phyloP scores from a whole-genome alignment of 2,888 invertebrate genomes.

The Odontocolon sp. region DNA sequence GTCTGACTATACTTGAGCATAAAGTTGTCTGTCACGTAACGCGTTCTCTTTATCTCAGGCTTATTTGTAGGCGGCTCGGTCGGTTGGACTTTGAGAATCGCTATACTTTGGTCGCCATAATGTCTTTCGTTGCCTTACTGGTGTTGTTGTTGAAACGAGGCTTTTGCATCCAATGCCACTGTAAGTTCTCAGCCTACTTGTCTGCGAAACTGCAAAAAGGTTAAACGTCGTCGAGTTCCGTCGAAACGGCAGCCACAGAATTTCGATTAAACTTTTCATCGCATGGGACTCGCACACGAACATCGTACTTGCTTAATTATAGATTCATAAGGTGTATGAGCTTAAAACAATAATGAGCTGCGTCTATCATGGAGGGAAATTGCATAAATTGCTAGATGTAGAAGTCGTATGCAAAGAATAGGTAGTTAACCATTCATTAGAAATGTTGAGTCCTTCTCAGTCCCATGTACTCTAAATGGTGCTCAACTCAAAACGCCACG shows the following conservation, averaged over 20 bases:
- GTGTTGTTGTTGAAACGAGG: not conserved
- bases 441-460: no score
- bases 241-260: not conserved
- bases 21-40: conserved; percentile 51
- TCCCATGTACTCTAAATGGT: no score
- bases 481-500: no score
- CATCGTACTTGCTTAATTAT: conserved; percentile 41
- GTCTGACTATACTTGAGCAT: conserved; percentile 6
- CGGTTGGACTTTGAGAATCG: not conserved
- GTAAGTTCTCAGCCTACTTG: not conserved
- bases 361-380: no score
- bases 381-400: no score
- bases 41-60: conserved; percentile 48
- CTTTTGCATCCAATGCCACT: conserved; percentile 27
- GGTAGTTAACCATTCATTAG: no score
- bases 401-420: no score
- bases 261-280: conserved; percentile 54
- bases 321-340: conserved; percentile 45
- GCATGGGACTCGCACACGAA: not conserved
- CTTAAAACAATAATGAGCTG: conserved; percentile 29
- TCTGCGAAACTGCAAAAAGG: not conserved
- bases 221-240: conserved; percentile 26
- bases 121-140: conserved; percentile 1
- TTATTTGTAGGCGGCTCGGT: conserved; percentile 52
- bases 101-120: not conserved